A percentile compares a stretch with the other conserved stretches of the same genome.
These are phyloP conservation scores for Erpetoichthys calabaricus DNA, from an alignment of 2,797 vertebrate genomes.

Conservation along the genomic window DNA sequence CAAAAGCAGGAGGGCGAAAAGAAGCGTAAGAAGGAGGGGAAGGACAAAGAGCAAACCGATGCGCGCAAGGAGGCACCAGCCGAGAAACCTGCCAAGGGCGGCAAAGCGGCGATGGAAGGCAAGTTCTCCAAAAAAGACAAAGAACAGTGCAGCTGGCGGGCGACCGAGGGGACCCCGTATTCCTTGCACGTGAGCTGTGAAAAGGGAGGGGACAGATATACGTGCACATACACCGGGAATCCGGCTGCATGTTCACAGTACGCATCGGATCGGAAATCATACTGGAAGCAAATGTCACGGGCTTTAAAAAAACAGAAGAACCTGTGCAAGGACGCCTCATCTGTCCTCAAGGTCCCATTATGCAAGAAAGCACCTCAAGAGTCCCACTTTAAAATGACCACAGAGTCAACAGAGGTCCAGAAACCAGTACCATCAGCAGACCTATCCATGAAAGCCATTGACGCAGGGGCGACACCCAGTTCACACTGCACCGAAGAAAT, in stretches of 20 bases:
- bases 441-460: background rate
- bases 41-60: constrained; percentile 4
- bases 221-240: constrained; percentile 58
- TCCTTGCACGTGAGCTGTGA: constrained; percentile 48
- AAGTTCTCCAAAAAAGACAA: constrained; percentile 55
- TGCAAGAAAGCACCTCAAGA: constrained; percentile 56
- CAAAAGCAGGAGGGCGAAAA: constrained; percentile 34
- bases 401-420: accelerated
- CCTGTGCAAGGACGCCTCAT: constrained; percentile 49
- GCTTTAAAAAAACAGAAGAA: constrained; percentile 56
- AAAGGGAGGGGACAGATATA: constrained; percentile 27
- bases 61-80: background rate
- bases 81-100: constrained; percentile 16
- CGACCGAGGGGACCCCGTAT: constrained; percentile 20
- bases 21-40: constrained; percentile 21
- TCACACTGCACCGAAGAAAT: constrained; percentile 43
- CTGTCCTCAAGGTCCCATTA: constrained; percentile 50
- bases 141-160: constrained; percentile 58
- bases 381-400: constrained; percentile 55
- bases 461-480: background rate
- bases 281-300: constrained; percentile 72
- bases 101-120: constrained; percentile 33
- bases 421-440: background rate
- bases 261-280: constrained; percentile 32
- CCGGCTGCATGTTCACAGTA: constrained; percentile 53